phyloP scores from a whole-genome alignment of 2,113 vertebrate species.

The Bubo bubo region DNA sequence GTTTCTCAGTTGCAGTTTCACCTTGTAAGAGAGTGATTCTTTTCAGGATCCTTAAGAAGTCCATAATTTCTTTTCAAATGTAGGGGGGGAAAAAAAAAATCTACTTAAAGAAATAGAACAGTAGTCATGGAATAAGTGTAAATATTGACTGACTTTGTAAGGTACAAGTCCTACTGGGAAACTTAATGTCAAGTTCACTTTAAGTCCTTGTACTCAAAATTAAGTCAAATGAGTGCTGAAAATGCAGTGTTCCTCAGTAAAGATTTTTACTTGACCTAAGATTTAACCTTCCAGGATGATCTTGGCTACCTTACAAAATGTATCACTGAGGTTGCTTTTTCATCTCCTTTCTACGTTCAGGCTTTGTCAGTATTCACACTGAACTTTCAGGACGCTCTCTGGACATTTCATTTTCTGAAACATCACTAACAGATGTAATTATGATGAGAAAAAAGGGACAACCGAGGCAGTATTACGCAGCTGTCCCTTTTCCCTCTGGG shows the following conservation, averaged over 20 bases:
- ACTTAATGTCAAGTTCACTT: neutral
- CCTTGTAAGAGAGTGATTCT: neutral
- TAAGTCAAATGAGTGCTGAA: neutral
- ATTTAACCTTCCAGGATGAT: neutral
- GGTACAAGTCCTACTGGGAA: neutral
- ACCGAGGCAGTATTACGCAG: neutral
- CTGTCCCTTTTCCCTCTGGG: conserved; percentile 61
- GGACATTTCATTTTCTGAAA: neutral
- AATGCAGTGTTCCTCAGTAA: neutral
- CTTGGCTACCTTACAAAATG: neutral
- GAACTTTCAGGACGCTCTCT: neutral
- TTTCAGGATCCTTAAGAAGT: neutral
- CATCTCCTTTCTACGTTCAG: neutral
- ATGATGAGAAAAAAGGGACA: neutral
- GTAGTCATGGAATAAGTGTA: neutral
- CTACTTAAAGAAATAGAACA: neutral
- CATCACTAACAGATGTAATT: conserved; percentile 20
- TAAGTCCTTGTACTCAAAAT: neutral
- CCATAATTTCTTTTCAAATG: neutral
- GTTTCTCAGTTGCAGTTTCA: neutral
- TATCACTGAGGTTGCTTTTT: neutral
- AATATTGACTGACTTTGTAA: neutral
- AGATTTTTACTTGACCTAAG: neutral
- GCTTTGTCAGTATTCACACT: neutral
- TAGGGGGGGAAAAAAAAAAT: neutral